Evolutionary conservation across 2,113 vertebrate species (phyloP).

Genomic region (Tamias sibiricus): DNA sequence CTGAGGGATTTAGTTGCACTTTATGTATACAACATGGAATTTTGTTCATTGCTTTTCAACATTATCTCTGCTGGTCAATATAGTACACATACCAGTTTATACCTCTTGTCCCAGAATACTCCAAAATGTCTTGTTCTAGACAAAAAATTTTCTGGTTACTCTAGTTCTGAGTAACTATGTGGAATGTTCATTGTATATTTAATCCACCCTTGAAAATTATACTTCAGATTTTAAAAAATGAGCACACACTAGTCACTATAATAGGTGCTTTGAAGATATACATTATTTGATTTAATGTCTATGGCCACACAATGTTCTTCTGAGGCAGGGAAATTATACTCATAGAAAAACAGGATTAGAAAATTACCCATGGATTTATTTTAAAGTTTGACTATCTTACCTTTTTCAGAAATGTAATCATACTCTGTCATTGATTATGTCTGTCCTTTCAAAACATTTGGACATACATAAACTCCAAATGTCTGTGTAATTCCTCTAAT

Average conservation of each 20-base stretch:
- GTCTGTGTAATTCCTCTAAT: neutral
- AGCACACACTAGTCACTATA: neutral
- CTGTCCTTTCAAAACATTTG: neutral
- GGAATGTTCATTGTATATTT: neutral
- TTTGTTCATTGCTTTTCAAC: neutral
- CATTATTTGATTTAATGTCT: neutral
- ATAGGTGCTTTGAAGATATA: neutral
- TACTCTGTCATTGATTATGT: neutral
- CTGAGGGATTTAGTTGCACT: neutral
- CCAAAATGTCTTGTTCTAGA: neutral
- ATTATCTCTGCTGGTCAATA: neutral
- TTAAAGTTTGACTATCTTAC: neutral
- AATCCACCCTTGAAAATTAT: neutral
- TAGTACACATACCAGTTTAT: neutral
- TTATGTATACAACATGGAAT: neutral
- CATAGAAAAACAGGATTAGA: neutral
- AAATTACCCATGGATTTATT: neutral
- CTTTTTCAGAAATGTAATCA: neutral
- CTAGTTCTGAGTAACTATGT: neutral
- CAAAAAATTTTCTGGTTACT: neutral
- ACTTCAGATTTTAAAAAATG: neutral
- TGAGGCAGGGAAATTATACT: neutral
- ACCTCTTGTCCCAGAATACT: fast-evolving
- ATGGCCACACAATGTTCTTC: neutral
- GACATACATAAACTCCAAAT: neutral